Evolutionary conservation across 1,140 invertebrate species (phyloP), one percentile per base, ranked within the genome.

Genomic region (Temnothorax curvispinosus): DNA sequence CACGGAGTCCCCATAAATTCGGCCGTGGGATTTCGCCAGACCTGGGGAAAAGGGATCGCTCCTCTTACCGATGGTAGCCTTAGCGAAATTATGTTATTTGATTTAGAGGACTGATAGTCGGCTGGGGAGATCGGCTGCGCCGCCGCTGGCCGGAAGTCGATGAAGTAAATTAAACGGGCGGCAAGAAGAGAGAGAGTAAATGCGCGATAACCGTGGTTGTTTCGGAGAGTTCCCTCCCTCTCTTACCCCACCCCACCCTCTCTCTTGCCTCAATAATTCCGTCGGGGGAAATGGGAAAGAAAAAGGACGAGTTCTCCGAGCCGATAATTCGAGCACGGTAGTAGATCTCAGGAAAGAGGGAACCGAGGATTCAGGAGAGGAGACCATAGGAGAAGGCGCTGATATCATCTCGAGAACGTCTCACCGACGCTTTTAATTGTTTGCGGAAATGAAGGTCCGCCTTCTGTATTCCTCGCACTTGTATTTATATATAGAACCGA

Each of bases 161-260:
- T 64, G 75, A 71, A 86, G 88, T 88, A 88, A 89, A 89, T 88
- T 62, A 88, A 88, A 60, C 82, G 81, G 58, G 65, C 35, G 54
- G 67, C 44, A 67, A 86, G 69, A 44, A n/a, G 54, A 32, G 32
- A 80, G 54, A 72, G 54, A 21, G 9, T n/a, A 41, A 60, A 47
- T 32, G 41, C 35, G 35, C 32, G 65, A 69, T 65, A 56, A 11
- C 21, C 15, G 54, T 18, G 52, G 38, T 74, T 84, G 80, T 84
- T 84, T 84, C 54, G 54, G 21, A 18, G 8, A 32, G 4, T 44
- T 67, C n/a, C 2, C 38, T 21, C 38, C 6, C 38, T 47, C 5
- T 4, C 11, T 44, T 15, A 27, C 27, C 27, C 1, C 27, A 27
- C 27, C 27, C 27, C 27, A 27, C 27, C 27, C 27, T 52, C 21